These are phyloP conservation scores for Myopa testacea DNA, from an alignment of 2,888 invertebrate species.

Conservation along the genomic window DNA sequence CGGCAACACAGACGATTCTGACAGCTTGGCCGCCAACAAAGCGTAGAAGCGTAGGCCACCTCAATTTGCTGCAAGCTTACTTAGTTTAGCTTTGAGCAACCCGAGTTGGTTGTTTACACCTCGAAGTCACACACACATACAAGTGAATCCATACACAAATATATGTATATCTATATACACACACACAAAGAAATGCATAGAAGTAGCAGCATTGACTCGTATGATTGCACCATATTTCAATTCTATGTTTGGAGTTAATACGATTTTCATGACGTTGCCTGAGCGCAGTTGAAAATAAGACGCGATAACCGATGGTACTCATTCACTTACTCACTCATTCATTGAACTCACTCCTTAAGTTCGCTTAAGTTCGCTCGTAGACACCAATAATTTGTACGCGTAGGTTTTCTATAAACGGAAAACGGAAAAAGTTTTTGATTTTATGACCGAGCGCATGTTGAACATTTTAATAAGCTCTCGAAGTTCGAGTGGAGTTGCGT, in stretches of 20 bases:
- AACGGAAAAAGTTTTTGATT: conserved; percentile 18
- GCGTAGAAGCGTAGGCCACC: background rate
- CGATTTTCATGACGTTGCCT: background rate
- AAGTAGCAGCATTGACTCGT: no score
- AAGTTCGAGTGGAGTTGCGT: background rate
- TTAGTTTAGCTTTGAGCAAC: background rate
- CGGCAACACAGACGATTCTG: background rate
- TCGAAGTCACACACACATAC: background rate
- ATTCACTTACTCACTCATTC: background rate
- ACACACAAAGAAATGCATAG: background rate
- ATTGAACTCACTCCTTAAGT: background rate
- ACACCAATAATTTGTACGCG: background rate
- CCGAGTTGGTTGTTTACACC: background rate
- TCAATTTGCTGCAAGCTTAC: background rate
- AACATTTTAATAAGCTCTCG: conserved; percentile 22
- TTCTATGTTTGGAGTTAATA: background rate
- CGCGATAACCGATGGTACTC: conserved; percentile 16
- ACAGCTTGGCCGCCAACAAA: background rate
- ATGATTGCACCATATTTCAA: conserved; percentile 2
- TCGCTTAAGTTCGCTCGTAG: background rate
- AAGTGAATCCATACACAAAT: background rate
- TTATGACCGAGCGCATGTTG: conserved; percentile 21
- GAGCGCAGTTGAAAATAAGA: conserved; percentile 31
- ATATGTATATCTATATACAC: background rate
- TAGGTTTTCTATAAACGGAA: conserved; percentile 8